phyloP scores from a whole-genome alignment of 2,113 vertebrate genomes.

The Dipodomys merriami region DNA sequence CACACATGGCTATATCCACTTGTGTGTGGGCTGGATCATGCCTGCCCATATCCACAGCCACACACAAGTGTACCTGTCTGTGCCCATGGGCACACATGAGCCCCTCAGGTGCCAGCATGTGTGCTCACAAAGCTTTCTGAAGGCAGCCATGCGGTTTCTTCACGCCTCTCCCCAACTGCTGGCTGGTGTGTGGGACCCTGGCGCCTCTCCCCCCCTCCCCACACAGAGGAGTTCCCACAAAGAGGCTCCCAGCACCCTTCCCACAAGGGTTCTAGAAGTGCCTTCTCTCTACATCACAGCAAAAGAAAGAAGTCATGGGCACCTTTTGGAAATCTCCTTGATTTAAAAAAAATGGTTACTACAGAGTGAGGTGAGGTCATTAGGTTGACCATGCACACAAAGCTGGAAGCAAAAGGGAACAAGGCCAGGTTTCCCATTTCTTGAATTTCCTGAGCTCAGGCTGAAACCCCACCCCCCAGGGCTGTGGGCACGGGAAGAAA shows the following conservation, averaged over 20 bases:
- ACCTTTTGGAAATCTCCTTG: background rate
- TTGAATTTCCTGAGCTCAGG: background rate
- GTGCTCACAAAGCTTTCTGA: fast-evolving
- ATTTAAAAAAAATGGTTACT: background rate
- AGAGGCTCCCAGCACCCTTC: background rate
- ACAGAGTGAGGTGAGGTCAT: fast-evolving
- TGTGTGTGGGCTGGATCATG: background rate
- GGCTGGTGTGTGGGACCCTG: background rate
- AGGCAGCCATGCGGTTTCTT: no score
- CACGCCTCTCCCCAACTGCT: background rate
- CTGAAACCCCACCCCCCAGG: background rate
- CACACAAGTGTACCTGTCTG: background rate
- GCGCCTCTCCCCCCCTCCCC: background rate
- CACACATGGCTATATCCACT: background rate
- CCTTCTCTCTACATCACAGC: background rate
- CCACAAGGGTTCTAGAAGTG: background rate
- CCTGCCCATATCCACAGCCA: no score
- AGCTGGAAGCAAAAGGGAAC: background rate
- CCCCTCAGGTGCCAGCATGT: background rate
- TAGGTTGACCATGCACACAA: background rate
- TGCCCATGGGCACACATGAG: fast-evolving
- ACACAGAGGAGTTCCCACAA: fast-evolving
- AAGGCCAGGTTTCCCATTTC: background rate
- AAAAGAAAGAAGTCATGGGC: background rate
- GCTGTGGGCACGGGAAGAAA: fast-evolving